Evolutionary conservation across 23 tunicate species (phyloP), one percentile per base, ranked within the genome.

Genomic region (Phallusia fumigata): DNA sequence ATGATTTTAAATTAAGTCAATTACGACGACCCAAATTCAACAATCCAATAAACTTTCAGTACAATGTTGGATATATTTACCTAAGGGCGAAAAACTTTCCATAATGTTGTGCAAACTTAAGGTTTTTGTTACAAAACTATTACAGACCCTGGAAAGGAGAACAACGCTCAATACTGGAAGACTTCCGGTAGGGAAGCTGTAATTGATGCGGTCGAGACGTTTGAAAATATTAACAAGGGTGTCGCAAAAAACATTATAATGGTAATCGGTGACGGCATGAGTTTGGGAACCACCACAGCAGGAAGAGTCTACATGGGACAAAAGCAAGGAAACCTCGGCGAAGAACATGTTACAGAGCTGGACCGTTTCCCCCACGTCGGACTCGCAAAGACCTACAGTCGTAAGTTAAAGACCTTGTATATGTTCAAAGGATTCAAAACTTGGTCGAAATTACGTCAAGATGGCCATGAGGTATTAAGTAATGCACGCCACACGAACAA

Each of bases 201-300:
- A 0, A 40, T 75, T 16, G 64, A 50, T 16, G 79, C 90, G 24
- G 45, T 74, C 5, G 50, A 10, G 0, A 78, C 47, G 64, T 90
- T 90, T 74, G 73, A 81, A 0, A 77, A 69, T 35, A 53, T 90
- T 24, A 90, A 90, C 80, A 77, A 69, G 50, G 78, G 77, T 53
- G 74, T 65, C 33, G 98, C 98, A 33, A 94, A 94, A 78, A 94
- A 94, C 84, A 88, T 89, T 79, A 90, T 94, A 0, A 13, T 94
- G 35, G 34, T 94, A 18, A 78, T 94, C 52, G 98, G 98, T 6
- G 98, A 94, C 78, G 98, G 98, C 8, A 94, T 94, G 98, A 91
- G 92, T 64, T 50, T 94, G 49, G 84, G 91, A 15, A 84, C 98
- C 16, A 82, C 80, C 16, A 83, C 88, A 36, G 98, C 98, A n/a